Evolutionary conservation across 2,888 invertebrate species (phyloP).

Genomic region (Acrocyrtus sp.): DNA sequence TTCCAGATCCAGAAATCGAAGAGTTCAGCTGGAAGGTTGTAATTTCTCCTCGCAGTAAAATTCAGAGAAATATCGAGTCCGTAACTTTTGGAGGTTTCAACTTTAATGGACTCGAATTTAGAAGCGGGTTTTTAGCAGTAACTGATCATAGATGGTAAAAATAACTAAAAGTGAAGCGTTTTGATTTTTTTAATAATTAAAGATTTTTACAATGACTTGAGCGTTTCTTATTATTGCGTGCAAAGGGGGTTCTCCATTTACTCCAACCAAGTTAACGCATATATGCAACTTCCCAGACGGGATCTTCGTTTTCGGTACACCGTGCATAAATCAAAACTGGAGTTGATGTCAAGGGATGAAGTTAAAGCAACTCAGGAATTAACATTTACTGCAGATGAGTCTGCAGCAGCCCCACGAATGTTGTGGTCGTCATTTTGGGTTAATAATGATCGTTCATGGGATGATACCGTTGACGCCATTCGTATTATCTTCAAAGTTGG

Average conservation of each 20-base stretch:
- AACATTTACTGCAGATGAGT: slow-evolving; percentile 36
- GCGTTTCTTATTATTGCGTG: too few relatives aligned
- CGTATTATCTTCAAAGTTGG: slow-evolving; percentile 34
- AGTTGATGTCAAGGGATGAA: slow-evolving; percentile 30
- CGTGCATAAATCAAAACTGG: slow-evolving; percentile 29
- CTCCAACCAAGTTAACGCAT: slow-evolving; percentile 53
- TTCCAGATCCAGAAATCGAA: slow-evolving; percentile 40
- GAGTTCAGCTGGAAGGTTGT: slow-evolving; percentile 49
- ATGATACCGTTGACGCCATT: slow-evolving; percentile 46
- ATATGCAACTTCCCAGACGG: slow-evolving; percentile 47
- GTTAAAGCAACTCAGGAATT: slow-evolving; percentile 31
- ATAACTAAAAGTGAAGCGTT: neutral
- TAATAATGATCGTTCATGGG: slow-evolving; percentile 44
- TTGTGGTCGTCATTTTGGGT: slow-evolving; percentile 47
- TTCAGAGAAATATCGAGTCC: slow-evolving; percentile 46
- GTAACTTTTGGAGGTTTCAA: slow-evolving; percentile 45
- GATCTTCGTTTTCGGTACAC: slow-evolving; percentile 27
- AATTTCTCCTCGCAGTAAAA: slow-evolving; percentile 47
- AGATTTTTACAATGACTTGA: too few relatives aligned
- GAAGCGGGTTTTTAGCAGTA: slow-evolving; percentile 41
- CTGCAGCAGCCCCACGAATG: slow-evolving; percentile 26
- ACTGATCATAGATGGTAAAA: slow-evolving; percentile 52
- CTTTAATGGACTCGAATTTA: slow-evolving; percentile 50
- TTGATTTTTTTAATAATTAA: neutral
- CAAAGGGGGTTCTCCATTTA: slow-evolving; percentile 53